A percentile compares a stretch with the other conserved stretches of the same genome.
Conservation (phyloP, 2,113 vertebrate species). For the Rousettus leschenaultii region DNA sequence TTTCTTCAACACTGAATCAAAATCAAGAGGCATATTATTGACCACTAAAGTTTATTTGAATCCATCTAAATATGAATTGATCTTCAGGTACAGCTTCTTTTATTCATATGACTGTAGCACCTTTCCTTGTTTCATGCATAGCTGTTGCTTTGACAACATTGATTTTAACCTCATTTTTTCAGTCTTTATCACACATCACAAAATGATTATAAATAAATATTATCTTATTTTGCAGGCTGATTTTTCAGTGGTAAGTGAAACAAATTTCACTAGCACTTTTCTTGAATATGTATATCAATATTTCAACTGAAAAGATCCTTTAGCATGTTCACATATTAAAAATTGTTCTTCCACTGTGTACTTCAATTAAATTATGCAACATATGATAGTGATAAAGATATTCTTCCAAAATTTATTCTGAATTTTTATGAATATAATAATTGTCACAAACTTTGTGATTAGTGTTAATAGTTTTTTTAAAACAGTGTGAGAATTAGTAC, state of each 20-base stretch:
- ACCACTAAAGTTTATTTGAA: neutral
- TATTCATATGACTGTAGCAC: neutral
- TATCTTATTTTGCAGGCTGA: neutral
- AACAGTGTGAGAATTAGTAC: neutral
- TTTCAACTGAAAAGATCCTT: neutral
- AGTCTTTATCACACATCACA: neutral
- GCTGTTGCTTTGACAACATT: neutral
- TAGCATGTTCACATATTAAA: neutral
- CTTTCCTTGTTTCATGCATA: neutral
- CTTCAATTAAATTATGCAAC: neutral
- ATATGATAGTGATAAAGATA: neutral
- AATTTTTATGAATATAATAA: conserved; percentile 8
- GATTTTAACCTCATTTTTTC: neutral
- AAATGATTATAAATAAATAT: neutral
- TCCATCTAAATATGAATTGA: neutral
- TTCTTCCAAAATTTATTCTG: neutral
- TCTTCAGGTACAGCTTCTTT: conserved; percentile 15
- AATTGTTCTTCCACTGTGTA: neutral
- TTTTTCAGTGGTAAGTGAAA: neutral
- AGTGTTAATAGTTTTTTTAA: neutral
- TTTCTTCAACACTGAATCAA: conserved; percentile 12
- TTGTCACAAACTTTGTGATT: neutral
- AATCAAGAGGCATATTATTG: neutral
- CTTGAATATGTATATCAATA: neutral
- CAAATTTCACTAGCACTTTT: neutral